Percentiles rank a stretch among this genome's conserved stretches.
These are phyloP conservation scores for Epinephelus moara DNA, from an alignment of 2,113 vertebrate genomes.

Conservation along the genomic window DNA sequence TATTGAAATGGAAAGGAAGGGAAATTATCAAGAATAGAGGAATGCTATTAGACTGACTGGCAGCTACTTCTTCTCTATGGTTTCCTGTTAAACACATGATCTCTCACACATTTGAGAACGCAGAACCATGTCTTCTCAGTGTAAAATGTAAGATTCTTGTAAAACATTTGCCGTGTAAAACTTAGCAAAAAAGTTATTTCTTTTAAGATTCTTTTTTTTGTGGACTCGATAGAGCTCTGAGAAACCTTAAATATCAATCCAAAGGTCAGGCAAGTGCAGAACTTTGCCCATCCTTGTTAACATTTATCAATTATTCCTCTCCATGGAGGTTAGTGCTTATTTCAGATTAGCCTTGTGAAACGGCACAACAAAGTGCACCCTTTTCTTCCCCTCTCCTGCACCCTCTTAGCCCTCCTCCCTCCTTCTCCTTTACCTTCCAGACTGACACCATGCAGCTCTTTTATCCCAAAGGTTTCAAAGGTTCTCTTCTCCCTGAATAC, in stretches of 20 bases:
- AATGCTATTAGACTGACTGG: slow-evolving; percentile 43
- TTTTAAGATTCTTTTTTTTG: background rate
- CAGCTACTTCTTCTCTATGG: slow-evolving; percentile 38
- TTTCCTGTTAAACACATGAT: slow-evolving; percentile 33
- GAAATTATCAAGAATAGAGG: slow-evolving; percentile 42
- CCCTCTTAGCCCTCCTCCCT: slow-evolving; percentile 75
- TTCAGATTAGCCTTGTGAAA: slow-evolving; percentile 73
- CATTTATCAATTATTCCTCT: slow-evolving; percentile 65
- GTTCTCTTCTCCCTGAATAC: slow-evolving; percentile 84
- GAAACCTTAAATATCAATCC: slow-evolving; percentile 15
- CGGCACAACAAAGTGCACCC: slow-evolving; percentile 75
- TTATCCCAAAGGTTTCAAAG: slow-evolving; percentile 86
- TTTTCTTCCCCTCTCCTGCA: slow-evolving; percentile 69
- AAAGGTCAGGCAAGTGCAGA: slow-evolving; percentile 47
- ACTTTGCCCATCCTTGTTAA: slow-evolving; percentile 49
- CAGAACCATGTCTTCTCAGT: background rate
- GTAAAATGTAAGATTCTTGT: background rate
- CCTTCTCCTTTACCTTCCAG: slow-evolving; percentile 79
- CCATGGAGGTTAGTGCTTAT: slow-evolving; percentile 48
- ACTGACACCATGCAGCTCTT: slow-evolving; percentile 82
- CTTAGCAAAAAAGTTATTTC: background rate
- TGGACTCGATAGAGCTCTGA: background rate
- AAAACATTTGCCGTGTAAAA: too few relatives aligned
- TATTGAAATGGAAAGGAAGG: slow-evolving; percentile 32
- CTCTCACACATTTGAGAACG: background rate